Percentiles rank a stretch among this genome's conserved stretches.
These are phyloP conservation scores for Python bivittatus DNA, from an alignment of 2,113 vertebrate species.

Conservation along the genomic window DNA sequence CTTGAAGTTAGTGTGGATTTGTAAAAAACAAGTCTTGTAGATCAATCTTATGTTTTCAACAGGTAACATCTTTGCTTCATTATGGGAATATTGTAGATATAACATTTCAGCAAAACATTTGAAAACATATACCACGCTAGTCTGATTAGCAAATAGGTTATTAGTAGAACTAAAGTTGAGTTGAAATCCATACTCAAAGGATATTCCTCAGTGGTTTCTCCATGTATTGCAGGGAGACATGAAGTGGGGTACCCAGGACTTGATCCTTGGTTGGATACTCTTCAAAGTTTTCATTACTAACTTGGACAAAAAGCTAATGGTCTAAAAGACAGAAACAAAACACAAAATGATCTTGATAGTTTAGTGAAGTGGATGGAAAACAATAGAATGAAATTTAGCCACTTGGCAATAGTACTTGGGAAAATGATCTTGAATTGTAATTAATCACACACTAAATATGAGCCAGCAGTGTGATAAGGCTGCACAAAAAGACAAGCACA, in stretches of 20 bases:
- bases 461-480: not conserved
- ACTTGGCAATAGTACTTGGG: not conserved
- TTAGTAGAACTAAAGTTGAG: not conserved
- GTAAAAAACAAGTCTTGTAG: not conserved
- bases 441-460: not conserved
- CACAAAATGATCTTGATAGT: not conserved
- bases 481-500: not conserved
- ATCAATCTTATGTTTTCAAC: not conserved
- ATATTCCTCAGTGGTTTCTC: not conserved
- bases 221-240: not conserved
- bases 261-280: not conserved
- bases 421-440: not conserved
- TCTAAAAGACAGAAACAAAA: not conserved
- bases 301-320: not conserved
- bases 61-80: not conserved
- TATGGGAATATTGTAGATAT: not conserved
- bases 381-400: not conserved
- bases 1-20: not conserved
- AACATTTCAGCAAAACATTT: not conserved
- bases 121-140: not conserved
- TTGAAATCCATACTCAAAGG: not conserved
- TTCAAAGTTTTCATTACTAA: not conserved
- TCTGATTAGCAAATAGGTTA: not conserved
- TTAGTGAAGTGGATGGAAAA: not conserved
- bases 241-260: not conserved